These are phyloP conservation scores for Drosophila monieri DNA, from an alignment of 2,888 invertebrate genomes.

Conservation along the genomic window DNA sequence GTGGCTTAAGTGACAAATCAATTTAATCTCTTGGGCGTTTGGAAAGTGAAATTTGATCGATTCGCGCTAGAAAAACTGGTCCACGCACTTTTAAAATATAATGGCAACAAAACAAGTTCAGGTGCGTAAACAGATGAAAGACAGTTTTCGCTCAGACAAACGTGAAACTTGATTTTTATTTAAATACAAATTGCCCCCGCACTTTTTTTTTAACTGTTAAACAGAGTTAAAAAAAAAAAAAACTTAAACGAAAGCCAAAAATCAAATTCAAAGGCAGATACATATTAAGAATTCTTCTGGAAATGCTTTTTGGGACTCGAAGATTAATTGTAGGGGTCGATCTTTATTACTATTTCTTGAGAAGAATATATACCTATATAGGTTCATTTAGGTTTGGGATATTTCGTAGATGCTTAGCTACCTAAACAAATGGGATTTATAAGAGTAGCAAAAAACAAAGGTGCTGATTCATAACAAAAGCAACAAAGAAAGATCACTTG, in stretches of 20 bases:
- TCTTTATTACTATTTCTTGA: not conserved
- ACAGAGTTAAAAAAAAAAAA: not conserved
- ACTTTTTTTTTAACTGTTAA: not conserved
- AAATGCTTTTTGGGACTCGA: not conserved
- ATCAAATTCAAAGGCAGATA: not conserved
- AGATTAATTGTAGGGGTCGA: not conserved
- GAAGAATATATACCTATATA: not conserved
- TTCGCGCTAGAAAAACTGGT: conserved; percentile 56
- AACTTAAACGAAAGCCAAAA: not conserved
- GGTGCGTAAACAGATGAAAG: conserved; percentile 65
- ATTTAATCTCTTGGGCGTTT: conserved; percentile 15
- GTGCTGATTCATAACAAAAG: not conserved
- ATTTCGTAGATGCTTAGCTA: not conserved
- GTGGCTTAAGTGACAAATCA: conserved; percentile 21
- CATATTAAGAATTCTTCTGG: not conserved
- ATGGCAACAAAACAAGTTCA: conserved; percentile 28
- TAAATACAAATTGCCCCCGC: conserved; percentile 29
- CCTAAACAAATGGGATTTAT: not conserved
- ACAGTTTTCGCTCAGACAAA: conserved; percentile 58
- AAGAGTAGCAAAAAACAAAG: conserved; percentile 1
- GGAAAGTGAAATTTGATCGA: conserved; percentile 69
- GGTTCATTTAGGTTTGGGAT: not conserved
- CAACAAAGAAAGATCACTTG: not conserved
- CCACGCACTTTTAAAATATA: conserved; percentile 27
- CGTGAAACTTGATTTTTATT: conserved; percentile 49